Evolutionary conservation across 1,140 invertebrate species (phyloP), one percentile per base, ranked within the genome.

Genomic region (Oreohelix idahoensis): DNA sequence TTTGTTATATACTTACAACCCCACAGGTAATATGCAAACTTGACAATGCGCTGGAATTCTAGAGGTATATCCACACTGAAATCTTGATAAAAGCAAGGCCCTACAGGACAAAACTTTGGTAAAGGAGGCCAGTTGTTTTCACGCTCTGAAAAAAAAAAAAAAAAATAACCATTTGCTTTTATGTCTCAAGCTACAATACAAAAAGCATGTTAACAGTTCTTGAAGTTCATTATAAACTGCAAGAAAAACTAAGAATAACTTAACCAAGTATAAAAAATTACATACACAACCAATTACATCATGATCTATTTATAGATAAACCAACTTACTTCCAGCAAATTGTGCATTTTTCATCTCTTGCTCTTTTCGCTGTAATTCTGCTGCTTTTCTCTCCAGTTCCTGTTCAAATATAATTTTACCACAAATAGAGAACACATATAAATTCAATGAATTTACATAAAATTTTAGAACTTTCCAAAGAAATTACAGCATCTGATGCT

Each of bases 41-140:
- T 95, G 49, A 99, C 98, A 86, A 98, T 95, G 90, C 96, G 96
- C 92, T 99, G 98, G 93, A 99, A 99, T 92, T 99, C 97, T 74
- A 97, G 93, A 35, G 98, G 97, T 93, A 99, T 99, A 92, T 99
- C 99, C 29, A 99, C 96, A 93, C 97, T 97, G 86, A 99, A 99
- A 92, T 99, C 98, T 94, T 99, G 98, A 93, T 99, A 99, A 93
- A 99, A 99, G 93, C 98, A 99, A 0, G 98, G 98, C 90, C 98
- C 97, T 76, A 99, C 95, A 58, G 94, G 94, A 89, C 97, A 98
- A 87, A 96, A 98, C 86, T 96, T 95, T 49, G 98, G 98, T 80
- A 99, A 91, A 23, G 98, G 98, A 4, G 98, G 98, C 98, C 98
- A 99, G 93, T 99, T 99, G 92, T 99, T 98, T 90, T 96, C 94